Percentiles rank a stretch among this genome's conserved stretches.
Conservation (phyloP, 2,888 invertebrate genomes). For the Amitus sp. region DNA sequence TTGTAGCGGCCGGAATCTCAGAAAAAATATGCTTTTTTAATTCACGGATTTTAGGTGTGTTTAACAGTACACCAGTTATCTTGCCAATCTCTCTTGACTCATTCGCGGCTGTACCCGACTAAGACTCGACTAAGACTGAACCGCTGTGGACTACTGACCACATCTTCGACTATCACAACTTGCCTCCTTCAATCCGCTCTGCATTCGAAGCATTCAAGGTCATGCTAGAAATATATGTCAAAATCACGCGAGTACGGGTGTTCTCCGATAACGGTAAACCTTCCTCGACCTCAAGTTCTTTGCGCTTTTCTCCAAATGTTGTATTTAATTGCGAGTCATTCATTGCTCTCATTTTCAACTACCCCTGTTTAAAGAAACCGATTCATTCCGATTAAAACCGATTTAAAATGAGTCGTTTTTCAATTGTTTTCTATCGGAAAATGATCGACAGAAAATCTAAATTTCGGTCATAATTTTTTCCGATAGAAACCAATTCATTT, state of each 20-base stretch:
- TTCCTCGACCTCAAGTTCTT: slow-evolving; percentile 13
- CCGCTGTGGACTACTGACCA: slow-evolving; percentile 54
- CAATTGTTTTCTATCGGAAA: too few species aligned
- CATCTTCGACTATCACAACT: slow-evolving; percentile 36
- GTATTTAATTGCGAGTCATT: not conserved
- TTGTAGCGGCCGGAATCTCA: not conserved
- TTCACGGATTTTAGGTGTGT: not conserved
- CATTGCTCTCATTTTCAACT: too few species aligned
- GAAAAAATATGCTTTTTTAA: too few species aligned
- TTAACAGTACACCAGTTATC: not conserved
- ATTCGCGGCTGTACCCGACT: slow-evolving; percentile 43
- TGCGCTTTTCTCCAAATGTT: slow-evolving; percentile 14
- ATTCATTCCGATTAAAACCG: too few species aligned
- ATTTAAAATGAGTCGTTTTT: too few species aligned
- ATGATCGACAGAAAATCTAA: too few species aligned
- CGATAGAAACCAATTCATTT: too few species aligned
- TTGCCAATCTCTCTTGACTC: not conserved
- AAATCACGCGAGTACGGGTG: slow-evolving; percentile 41
- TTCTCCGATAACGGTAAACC: slow-evolving; percentile 22
- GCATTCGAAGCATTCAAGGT: slow-evolving; percentile 55
- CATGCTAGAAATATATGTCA: slow-evolving; percentile 52
- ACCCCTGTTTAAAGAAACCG: too few species aligned
- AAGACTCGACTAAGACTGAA: slow-evolving; percentile 54
- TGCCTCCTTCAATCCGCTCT: slow-evolving; percentile 43
- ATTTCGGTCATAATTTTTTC: too few species aligned